Evolutionary conservation across 37 sponge, comb jelly and placozoan genomes (phyloP).

Genomic region (Petrosia ficiformis): DNA sequence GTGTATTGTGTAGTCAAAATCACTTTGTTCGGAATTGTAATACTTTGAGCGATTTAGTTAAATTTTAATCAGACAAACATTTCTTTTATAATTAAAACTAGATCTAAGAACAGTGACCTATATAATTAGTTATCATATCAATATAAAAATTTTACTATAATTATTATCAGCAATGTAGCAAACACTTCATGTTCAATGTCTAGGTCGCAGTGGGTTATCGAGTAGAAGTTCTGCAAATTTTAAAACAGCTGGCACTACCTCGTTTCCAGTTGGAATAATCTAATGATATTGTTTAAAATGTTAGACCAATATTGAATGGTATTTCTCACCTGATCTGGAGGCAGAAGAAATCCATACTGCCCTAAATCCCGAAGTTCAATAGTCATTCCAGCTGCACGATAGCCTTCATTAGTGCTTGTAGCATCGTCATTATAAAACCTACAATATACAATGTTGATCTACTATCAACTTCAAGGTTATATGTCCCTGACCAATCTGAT

Average conservation of each 20-base stretch:
- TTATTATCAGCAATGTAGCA: neutral
- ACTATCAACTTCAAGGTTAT: neutral
- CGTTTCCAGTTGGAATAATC: slow-evolving; percentile 13
- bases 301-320: neutral
- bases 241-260: neutral
- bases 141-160: neutral
- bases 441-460: too few relatives aligned
- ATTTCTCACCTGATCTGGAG: slow-evolving; percentile 47
- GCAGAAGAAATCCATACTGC: slow-evolving; percentile 65
- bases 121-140: too few relatives aligned
- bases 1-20: slow-evolving; percentile 31
- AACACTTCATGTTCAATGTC: neutral
- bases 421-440: slow-evolving; percentile 67
- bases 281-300: neutral
- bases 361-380: slow-evolving; percentile 59
- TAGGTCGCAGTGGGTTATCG: neutral
- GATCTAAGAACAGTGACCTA: too few relatives aligned
- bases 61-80: too few relatives aligned
- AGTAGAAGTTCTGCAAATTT: neutral
- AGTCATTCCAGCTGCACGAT: slow-evolving; percentile 43
- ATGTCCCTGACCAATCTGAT: slow-evolving; percentile 41
- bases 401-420: slow-evolving; percentile 24
- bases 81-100: too few relatives aligned
- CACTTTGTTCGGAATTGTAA: neutral
- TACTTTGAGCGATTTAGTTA: too few relatives aligned